Evolutionary conservation across 2,797 vertebrate genomes (phyloP).

Genomic region (Karalla daura): DNA sequence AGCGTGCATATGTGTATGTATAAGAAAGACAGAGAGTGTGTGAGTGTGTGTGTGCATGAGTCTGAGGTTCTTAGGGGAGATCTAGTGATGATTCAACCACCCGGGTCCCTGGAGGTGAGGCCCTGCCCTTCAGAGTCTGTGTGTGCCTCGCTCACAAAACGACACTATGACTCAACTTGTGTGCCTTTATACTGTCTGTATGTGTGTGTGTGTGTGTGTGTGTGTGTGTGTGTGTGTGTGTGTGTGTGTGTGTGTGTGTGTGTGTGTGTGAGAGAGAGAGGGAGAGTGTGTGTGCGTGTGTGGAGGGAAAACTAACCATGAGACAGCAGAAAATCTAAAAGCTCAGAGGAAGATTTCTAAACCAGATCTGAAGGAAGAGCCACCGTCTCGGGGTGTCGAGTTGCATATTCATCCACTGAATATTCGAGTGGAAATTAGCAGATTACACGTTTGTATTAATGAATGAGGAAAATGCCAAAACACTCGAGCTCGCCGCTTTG

Average conservation of each 20-base stretch:
- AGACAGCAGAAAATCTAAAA: conserved; percentile 58
- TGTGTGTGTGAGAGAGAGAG: conserved; percentile 3
- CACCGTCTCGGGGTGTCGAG: conserved; percentile 5
- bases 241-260: background rate
- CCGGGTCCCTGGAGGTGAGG: conserved; percentile 63
- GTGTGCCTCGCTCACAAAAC: conserved; percentile 35
- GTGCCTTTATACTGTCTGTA: conserved; percentile 4
- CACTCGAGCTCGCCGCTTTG: background rate
- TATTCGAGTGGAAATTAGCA: conserved; percentile 17
- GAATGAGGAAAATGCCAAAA: conserved; percentile 44
- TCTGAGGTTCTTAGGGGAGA: conserved; percentile 56
- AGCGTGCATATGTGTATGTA: background rate
- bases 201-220: background rate
- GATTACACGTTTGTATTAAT: conserved; percentile 15
- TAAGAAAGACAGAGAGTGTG: too few species aligned
- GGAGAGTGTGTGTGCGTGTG: conserved; percentile 1
- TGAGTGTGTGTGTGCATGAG: conserved; percentile 21
- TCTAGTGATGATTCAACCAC: conserved; percentile 71
- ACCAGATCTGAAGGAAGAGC: conserved; percentile 23
- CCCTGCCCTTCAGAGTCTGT: conserved; percentile 61
- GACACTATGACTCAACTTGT: conserved; percentile 30
- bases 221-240: conserved; percentile 1
- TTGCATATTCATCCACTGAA: conserved; percentile 28
- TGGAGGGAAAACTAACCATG: conserved; percentile 29
- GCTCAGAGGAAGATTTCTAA: conserved; percentile 19